A percentile compares a stretch with the other conserved stretches of the same genome.
Conservation (phyloP, 2,888 invertebrate genomes). For the Rhopalosiphum nymphaeae region DNA sequence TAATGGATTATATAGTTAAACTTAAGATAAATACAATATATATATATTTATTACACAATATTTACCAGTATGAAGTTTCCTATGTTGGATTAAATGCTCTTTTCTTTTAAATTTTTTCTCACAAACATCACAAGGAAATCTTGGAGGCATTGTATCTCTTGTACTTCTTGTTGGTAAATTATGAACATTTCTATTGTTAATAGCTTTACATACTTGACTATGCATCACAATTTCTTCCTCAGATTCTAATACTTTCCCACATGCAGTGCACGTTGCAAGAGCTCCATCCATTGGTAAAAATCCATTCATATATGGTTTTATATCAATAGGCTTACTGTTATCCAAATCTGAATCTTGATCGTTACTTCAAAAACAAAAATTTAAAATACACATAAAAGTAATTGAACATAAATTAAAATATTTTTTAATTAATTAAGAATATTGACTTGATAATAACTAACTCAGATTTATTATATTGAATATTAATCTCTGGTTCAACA, state of each 20-base stretch:
- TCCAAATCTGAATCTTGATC: conserved; percentile 61
- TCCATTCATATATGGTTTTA: conserved; percentile 47
- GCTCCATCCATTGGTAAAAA: conserved; percentile 53
- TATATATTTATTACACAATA: not conserved
- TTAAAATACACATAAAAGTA: not conserved
- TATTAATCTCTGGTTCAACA: conserved; percentile 60
- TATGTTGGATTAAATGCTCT: conserved; percentile 79
- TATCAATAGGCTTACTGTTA: conserved; percentile 34
- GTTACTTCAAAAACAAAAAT: conserved; percentile 44
- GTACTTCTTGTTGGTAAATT: conserved; percentile 43
- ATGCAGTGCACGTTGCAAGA: conserved; percentile 59
- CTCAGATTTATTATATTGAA: conserved; percentile 58
- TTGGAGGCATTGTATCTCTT: conserved; percentile 56
- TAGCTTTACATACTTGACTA: conserved; percentile 56
- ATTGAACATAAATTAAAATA: not conserved
- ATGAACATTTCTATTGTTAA: conserved; percentile 13
- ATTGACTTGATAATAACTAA: conserved; percentile 14
- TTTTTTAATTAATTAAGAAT: not conserved
- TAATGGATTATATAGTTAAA: not conserved
- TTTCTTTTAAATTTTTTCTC: conserved; percentile 78
- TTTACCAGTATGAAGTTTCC: conserved; percentile 76
- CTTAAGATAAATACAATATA: not conserved
- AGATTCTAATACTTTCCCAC: conserved; percentile 65
- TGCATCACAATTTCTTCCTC: conserved; percentile 65
- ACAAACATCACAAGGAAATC: conserved; percentile 74